Evolutionary conservation across 2,113 vertebrate species (phyloP), one percentile per base, ranked within the genome.

Genomic region (Manacus vitellinus): DNA sequence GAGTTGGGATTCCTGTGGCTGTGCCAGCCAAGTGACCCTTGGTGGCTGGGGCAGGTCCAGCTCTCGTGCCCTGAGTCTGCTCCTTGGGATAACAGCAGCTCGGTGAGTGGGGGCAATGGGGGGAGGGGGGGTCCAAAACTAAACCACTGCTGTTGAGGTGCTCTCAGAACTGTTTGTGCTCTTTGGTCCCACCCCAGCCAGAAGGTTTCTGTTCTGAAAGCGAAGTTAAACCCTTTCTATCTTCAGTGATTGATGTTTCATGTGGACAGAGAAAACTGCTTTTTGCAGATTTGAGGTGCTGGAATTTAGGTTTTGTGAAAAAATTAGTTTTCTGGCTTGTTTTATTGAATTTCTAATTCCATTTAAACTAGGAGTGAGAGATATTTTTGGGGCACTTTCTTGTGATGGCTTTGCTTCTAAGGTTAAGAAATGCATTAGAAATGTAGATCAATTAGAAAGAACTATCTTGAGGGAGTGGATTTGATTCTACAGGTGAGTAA

Each of bases 1-100:
- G 28, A 27, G 2, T 10, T n/a, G 2, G 9, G 0, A 2, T 27
- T 35, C 3, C 0, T 0, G 0, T 6, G 66, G 5, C 3, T 30
- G 5, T 0, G 23, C 0, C 3, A 4, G 18, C 4, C 10, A 16
- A 4, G 8, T 16, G 47, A 2, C 2, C 0, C 0, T 3, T 3
- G 2, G 24, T 8, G 43, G 14, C 8, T 30, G 73, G 4, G 44
- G 27, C 5, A 22, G 0, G 2, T 4, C 5, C 0, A 0, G 19
- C 13, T 55, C 11, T 11, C 2, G 5, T 11, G 19, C 4, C 8
- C 8, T 2, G 1, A 12, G 12, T 12, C 9, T 47, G 49, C 30
- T 51, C 18, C 23, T 20, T 0, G 21, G 20, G 54, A 6, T 13
- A 14, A 1, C 2, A 1, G 1, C 11, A 4, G 8, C 4, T 9